These are phyloP conservation scores for Archivesica marissinica DNA, from an alignment of 1,140 invertebrate species.

Conservation along the genomic window DNA sequence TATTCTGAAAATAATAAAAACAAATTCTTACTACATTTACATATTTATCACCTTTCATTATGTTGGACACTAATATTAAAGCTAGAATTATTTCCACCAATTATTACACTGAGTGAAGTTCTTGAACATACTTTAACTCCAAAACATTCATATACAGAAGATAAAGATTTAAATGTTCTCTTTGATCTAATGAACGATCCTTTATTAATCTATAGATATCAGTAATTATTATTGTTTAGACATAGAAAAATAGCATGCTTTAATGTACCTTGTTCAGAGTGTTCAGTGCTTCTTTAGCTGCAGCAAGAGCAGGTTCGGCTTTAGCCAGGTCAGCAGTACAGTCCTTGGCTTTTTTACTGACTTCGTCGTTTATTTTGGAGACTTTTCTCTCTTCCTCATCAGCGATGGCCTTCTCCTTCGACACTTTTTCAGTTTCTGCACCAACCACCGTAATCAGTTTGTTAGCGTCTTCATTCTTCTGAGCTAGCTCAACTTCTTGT, in stretches of 20 bases:
- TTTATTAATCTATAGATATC: no score
- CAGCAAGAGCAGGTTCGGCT: conserved; percentile 96
- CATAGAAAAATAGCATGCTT: no score
- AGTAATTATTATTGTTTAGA: no score
- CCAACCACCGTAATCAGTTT: conserved; percentile 96
- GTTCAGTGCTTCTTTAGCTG: conserved; percentile 97
- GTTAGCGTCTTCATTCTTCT: conserved; percentile 98
- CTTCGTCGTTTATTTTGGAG: conserved; percentile 95
- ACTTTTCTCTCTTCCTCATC: conserved; percentile 98
- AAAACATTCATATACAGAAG: no score
- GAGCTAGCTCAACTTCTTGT: conserved; percentile 96
- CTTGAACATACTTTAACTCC: no score
- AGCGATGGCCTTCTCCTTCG: conserved; percentile 94
- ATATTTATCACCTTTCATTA: no score
- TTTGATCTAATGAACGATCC: no score
- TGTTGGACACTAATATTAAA: no score
- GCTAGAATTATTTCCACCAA: no score
- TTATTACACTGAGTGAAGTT: no score
- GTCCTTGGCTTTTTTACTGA: conserved; percentile 96
- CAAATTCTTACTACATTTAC: conserved; percentile 84
- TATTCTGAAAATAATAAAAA: conserved; percentile 86
- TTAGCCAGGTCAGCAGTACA: conserved; percentile 97
- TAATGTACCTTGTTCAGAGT: conserved; percentile 93
- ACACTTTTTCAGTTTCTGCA: conserved; percentile 97
- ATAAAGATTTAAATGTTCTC: no score